Evolutionary conservation across 2,797 vertebrate genomes (phyloP), one percentile per base, ranked within the genome.

Genomic region (Pempheris klunzingeri): DNA sequence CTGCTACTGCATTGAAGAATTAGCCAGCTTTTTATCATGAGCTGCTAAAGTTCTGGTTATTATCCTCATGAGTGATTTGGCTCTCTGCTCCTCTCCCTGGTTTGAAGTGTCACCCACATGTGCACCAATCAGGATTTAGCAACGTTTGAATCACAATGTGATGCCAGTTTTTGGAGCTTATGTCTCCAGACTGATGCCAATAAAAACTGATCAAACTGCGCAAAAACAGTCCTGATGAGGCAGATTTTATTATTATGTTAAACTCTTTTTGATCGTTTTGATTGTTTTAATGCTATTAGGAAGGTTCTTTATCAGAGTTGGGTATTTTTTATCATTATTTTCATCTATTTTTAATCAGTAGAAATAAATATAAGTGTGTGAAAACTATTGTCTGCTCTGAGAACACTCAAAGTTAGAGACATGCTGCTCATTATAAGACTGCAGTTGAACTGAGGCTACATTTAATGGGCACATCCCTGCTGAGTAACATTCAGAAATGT

Each of bases 401-500:
- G 17, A 44, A 6, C 28, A 22, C 2, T 41, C 8, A 14, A 12
- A 66, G 4, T 6, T 30, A 54, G 41, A 44, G 4, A 52, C 14
- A 20, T 44, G 39, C 22, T 62, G 34, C 26, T 32, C 15, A 24
- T 12, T 28, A 64, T 44, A 12, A 30, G 12, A 10, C 44, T 54
- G 44, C 71, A 55, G 24, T 52, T 57, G n/a, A 20, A 26, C 58
- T 30, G 32, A 5, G 20, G 38, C 38, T 28, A 22, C 59, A 67
- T 53, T 69, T 58, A 71, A 53, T 55, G 44, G 11, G 38, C 46
- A 4, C 60, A 64, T 78, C 81, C 77, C 68, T 78, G 64, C 77
- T 77, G 54, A 39, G 43, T 44, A 54, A 64, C 43, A 59, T 59
- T 79, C 65, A 71, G 58, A 24, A 13, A 5, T 55, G 44, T 47